Percentiles rank a stretch among this genome's conserved stretches.
phyloP scores from a whole-genome alignment of 2,888 invertebrate species.

The Cotesia congregata region DNA sequence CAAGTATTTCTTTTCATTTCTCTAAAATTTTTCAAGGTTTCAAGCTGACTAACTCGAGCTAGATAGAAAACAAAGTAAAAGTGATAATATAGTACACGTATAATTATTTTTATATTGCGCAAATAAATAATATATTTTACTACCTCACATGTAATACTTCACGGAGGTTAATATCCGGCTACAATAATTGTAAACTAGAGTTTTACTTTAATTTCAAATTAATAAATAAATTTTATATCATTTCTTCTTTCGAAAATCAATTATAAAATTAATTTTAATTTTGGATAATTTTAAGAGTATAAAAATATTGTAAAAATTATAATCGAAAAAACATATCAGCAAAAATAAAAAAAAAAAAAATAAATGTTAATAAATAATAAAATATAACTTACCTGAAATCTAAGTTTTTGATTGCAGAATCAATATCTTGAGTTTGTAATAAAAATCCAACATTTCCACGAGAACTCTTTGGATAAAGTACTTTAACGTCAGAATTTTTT shows the following conservation, averaged over 20 bases:
- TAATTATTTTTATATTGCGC: neutral
- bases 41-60: neutral
- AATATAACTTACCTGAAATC: conserved; percentile 59
- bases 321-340: no score
- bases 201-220: no score
- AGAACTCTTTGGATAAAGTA: conserved; percentile 24
- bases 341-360: no score
- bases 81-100: neutral
- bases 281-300: no score
- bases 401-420: conserved; percentile 59
- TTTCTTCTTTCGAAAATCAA: no score
- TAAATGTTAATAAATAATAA: neutral
- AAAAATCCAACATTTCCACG: conserved; percentile 58
- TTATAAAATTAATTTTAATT: no score
- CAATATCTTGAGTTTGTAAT: conserved; percentile 60
- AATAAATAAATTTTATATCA: no score
- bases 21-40: neutral
- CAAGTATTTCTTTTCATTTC: neutral
- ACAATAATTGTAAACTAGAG: no score
- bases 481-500: neutral
- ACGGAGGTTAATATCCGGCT: no score
- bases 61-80: conserved; percentile 1
- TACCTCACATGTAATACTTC: no score
- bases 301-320: no score
- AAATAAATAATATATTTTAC: neutral